Conservation (phyloP, 2,113 vertebrate species). For the Terrapene triunguis region DNA sequence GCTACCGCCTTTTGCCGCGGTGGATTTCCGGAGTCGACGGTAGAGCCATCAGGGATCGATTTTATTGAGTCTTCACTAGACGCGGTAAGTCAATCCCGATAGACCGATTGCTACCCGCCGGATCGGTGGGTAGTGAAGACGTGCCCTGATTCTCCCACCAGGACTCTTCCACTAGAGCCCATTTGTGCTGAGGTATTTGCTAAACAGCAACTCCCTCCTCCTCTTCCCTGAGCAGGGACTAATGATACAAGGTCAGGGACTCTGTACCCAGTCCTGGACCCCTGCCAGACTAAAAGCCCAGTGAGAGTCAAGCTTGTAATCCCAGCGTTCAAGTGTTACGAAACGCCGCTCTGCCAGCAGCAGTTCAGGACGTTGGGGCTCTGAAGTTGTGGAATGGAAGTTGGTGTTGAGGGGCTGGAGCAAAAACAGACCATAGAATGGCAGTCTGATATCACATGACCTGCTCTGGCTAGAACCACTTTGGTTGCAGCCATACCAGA, state of each 20-base stretch:
- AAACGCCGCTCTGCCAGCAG: background rate
- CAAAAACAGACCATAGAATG: background rate
- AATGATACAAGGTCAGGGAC: background rate
- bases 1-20: no score
- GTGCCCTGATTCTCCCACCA: background rate
- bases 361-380: background rate
- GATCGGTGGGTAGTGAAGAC: no score
- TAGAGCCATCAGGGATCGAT: no score
- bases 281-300: background rate
- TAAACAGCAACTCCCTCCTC: background rate
- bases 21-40: no score
- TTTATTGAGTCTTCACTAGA: no score
- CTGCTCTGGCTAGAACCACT: background rate
- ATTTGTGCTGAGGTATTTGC: background rate
- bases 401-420: fast-evolving
- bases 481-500: background rate
- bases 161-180: no score
- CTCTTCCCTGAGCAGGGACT: slow-evolving; percentile 1
- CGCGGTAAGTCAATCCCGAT: no score
- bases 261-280: background rate
- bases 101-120: no score
- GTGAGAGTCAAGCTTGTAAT: background rate
- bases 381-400: background rate
- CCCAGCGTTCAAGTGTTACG: background rate
- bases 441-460: background rate